A percentile compares a stretch with the other conserved stretches of the same genome.
phyloP scores from a whole-genome alignment of 2,797 vertebrate species.

The Propithecus perrieri region DNA sequence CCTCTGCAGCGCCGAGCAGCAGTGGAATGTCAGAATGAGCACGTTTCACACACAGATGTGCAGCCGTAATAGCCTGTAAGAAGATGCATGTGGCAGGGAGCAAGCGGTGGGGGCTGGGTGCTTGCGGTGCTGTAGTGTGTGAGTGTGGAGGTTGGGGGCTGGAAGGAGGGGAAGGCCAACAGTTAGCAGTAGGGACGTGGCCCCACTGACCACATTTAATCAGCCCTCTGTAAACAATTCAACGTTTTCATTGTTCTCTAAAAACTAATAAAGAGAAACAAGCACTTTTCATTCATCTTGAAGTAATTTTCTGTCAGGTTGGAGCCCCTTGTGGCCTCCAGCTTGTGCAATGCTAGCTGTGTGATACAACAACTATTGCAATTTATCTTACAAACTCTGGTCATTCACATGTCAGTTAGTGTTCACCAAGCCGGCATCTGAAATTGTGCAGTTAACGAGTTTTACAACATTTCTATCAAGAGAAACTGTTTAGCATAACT shows the following conservation, averaged over 20 bases:
- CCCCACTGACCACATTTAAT: constrained; percentile 89
- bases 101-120: constrained; percentile 67
- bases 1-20: constrained; percentile 91
- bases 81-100: constrained; percentile 86
- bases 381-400: constrained; percentile 90
- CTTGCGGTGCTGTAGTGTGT: constrained; percentile 12
- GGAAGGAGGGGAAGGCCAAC: constrained; percentile 78
- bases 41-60: constrained; percentile 99
- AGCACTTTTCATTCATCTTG: constrained; percentile 92
- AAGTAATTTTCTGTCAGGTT: constrained; percentile 90
- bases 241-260: constrained; percentile 90
- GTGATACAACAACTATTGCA: constrained; percentile 89
- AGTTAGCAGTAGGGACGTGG: constrained; percentile 86
- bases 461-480: constrained; percentile 92
- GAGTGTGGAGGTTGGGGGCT: constrained; percentile 83
- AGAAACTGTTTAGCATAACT: constrained; percentile 92
- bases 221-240: constrained; percentile 89
- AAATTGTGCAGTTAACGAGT: constrained; percentile 91
- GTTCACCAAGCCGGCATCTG: constrained; percentile 87
- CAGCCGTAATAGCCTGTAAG: constrained; percentile 92
- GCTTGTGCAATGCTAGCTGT: constrained; percentile 85
- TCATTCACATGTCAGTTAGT: constrained; percentile 89
- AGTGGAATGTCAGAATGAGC: constrained; percentile 97
- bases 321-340: constrained; percentile 86
- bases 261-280: constrained; percentile 92